Percentiles rank a stretch among this genome's conserved stretches.
phyloP scores from a whole-genome alignment of 2,888 invertebrate species.

The Pachydiplax longipennis region DNA sequence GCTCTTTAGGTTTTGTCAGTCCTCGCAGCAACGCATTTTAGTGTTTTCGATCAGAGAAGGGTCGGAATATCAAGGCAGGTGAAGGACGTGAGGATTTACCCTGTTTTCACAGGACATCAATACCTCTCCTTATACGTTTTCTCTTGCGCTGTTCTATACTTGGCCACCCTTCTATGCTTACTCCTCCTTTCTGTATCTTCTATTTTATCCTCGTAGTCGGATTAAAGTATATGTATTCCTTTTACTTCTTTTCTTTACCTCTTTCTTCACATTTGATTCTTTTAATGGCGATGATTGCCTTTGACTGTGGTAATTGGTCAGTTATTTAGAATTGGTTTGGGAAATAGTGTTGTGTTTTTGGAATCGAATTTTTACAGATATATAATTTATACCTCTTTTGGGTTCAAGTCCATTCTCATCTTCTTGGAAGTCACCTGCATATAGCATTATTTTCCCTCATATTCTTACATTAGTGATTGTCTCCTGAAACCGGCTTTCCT shows the following conservation, averaged over 20 bases:
- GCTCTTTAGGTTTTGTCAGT: background rate
- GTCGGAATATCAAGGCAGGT: background rate
- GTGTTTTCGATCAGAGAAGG: background rate
- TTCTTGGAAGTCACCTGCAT: too few species aligned
- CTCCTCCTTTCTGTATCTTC: background rate
- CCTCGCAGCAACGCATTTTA: background rate
- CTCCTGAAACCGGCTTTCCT: too few species aligned
- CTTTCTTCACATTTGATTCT: background rate
- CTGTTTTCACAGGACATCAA: background rate
- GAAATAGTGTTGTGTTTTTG: too few species aligned
- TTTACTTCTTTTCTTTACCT: background rate
- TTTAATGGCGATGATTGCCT: background rate
- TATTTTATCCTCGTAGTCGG: too few species aligned
- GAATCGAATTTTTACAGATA: too few species aligned
- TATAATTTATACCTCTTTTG: too few species aligned
- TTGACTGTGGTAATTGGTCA: too few species aligned
- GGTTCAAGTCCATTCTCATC: too few species aligned
- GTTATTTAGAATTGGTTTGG: too few species aligned
- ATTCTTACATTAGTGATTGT: too few species aligned
- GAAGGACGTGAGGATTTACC: background rate
- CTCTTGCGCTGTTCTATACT: background rate
- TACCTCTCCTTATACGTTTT: background rate
- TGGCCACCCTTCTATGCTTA: background rate
- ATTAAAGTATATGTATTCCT: background rate
- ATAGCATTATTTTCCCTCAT: too few species aligned